phyloP scores from a whole-genome alignment of 2,113 vertebrate genomes.

The Syngnathus typhle region DNA sequence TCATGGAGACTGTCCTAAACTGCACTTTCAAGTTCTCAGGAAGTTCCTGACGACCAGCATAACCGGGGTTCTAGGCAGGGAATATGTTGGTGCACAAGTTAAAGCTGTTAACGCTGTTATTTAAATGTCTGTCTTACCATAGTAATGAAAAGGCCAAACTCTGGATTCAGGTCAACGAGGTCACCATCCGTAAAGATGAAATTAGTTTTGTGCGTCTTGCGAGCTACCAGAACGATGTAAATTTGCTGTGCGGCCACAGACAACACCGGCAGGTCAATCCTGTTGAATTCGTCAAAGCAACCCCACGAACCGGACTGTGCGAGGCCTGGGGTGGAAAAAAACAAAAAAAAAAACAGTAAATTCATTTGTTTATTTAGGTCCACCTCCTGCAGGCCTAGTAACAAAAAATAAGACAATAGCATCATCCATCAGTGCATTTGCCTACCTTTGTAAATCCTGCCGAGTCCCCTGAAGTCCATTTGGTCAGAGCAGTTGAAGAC shows the following conservation, averaged over 20 bases:
- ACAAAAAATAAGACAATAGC: background rate
- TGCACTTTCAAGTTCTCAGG: slow-evolving; percentile 86
- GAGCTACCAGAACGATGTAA: slow-evolving; percentile 78
- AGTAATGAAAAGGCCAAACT: slow-evolving; percentile 86
- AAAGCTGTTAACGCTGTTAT: background rate
- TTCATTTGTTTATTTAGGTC: no score
- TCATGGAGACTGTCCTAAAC: slow-evolving; percentile 85
- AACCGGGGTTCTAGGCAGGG: slow-evolving; percentile 79
- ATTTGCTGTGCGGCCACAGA: slow-evolving; percentile 88
- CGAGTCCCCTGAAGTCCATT: slow-evolving; percentile 87
- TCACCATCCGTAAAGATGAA: slow-evolving; percentile 87
- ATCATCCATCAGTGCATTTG: background rate
- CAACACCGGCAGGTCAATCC: slow-evolving; percentile 82
- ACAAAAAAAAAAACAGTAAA: background rate
- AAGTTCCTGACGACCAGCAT: slow-evolving; percentile 85
- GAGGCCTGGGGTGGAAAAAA: slow-evolving; percentile 59
- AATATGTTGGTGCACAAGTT: background rate
- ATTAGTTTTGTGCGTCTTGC: slow-evolving; percentile 75
- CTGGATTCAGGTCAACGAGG: slow-evolving; percentile 78
- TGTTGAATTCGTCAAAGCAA: slow-evolving; percentile 89
- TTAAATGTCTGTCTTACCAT: slow-evolving; percentile 66
- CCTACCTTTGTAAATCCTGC: slow-evolving; percentile 85
- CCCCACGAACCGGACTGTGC: slow-evolving; percentile 88
- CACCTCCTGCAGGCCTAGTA: background rate
- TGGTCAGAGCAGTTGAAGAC: slow-evolving; percentile 92